Base-by-base conservation (phyloP, 1,140 invertebrate genomes). In the Apis cerana region DNA sequence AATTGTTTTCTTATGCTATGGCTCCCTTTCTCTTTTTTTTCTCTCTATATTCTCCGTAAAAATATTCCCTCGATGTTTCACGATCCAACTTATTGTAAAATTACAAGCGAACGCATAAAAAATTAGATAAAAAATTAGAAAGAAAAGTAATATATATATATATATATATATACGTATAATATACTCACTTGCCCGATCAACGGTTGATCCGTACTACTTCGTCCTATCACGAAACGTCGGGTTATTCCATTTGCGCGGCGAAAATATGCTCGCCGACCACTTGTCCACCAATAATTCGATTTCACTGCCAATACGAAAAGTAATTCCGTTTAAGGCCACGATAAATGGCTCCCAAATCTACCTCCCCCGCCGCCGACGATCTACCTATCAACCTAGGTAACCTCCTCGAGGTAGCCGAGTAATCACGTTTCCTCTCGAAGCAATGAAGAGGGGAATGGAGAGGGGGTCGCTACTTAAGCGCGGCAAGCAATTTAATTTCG, bases 401-500 rank as follows among this genome's bases (percentile, higher is more conserved):
- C 10, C 10, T 23, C 5, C 12, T 13, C 12, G 19, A 9, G 21
- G 27, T 33, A 54, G 54, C 17, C 21, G 52, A 23, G 50, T 61
- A 52, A 54, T 23, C n/a, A 12, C 52, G 23, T 74, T 58, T 65
- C 19, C 27, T 23, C 13, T 5, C 0, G 52, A 12, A 12, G n/a
- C 23, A 17, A n/a, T 13, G 62, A 33, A 48, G 11, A 33, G 33
- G 33, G 33, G 33, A 2, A 33, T 27, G 33, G 33, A 33, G 33
- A 4, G 33, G 33, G 52, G 62, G 17, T 17, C 17, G 61, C 80
- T 81, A 81, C 80, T 75, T 81, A 81, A 81, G 58, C 62, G 54
- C 54, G 59, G 54, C 79, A 54, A 68, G 62, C 71, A 81, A 81
- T 81, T 81, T 76, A 58, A 81, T 81, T 81, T 81, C 54, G n/a